Conservation (phyloP, 2,113 vertebrate genomes). For the Strigops habroptila region DNA sequence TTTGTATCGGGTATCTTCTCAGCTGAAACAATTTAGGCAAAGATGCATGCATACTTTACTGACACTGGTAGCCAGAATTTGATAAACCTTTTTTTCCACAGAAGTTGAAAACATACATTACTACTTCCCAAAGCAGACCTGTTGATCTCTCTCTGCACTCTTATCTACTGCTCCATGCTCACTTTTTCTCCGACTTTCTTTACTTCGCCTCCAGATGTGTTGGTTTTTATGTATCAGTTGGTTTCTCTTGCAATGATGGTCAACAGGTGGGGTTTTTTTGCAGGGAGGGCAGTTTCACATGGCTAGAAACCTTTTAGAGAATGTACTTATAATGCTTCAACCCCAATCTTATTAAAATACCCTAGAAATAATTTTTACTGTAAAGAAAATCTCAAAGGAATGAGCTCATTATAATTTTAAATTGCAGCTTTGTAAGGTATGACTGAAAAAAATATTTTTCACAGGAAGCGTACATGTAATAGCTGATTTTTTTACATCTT, state of each 20-base stretch:
- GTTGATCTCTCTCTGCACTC: background rate
- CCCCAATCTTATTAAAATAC: background rate
- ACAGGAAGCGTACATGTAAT: background rate
- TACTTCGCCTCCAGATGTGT: background rate
- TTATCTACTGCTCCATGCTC: background rate
- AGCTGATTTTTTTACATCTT: background rate
- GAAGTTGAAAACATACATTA: background rate
- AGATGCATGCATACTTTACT: background rate
- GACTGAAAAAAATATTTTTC: background rate
- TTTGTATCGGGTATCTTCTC: background rate
- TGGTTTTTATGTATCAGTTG: accelerated
- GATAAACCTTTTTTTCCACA: background rate
- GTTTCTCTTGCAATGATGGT: background rate
- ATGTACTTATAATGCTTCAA: background rate
- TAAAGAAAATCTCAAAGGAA: background rate
- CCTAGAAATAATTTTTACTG: background rate
- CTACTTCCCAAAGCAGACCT: background rate
- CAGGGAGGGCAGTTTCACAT: background rate
- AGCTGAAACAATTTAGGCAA: background rate
- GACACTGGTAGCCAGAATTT: background rate
- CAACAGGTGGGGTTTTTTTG: background rate
- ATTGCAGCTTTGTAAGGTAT: background rate
- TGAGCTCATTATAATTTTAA: background rate
- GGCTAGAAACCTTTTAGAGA: background rate
- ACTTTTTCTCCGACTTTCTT: background rate